Base-by-base conservation (phyloP, 1,140 invertebrate species). In the Sipha flava region DNA sequence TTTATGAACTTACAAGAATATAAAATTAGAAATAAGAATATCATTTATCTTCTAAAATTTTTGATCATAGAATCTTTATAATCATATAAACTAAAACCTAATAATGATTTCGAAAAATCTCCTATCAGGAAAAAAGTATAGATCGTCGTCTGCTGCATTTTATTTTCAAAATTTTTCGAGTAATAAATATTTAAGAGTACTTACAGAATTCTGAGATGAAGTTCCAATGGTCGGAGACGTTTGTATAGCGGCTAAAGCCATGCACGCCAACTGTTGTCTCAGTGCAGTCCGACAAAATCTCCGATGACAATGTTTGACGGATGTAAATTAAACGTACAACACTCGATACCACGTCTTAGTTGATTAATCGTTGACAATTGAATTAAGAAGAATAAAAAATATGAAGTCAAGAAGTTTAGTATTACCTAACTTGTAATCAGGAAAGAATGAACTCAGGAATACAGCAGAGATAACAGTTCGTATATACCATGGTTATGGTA, bases 191-290 rank as follows among this genome's bases (percentile, higher is more conserved):
- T 23, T 18, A n/a, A 62, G 5, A n/a, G 52, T 40, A 88, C 87
- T 88, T 81, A 88, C 87, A 84, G 89, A 90, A 85, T 89, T 90
- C 84, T 88, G 88, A 52, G 89, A 89, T 82, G 90, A 91, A 85
- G 89, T 90, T 84, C 88, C 88, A 80, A 90, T 88, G 84, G 89
- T 91, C 80, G 90, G 90, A 80, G 90, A 91, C 82, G 90, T 87
- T 84, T 91, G 90, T 82, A 91, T 89, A 81, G 90, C 91, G 84
- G 91, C 90, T 85, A 91, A 87, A 84, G 90, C 90, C 90, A 91
- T 91, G 70, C 54, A 73, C 66, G 54, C 68, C 52, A 26, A 21
- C 37, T 21, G 21, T 40, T 9, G 34, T 77, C 34, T 57, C 14
- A 14, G 73, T 75, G 40, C 37, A 23, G 49, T 34, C 31, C 9